phyloP scores from a whole-genome alignment of 2,888 invertebrate species.

The Leptura quadrifasciata region DNA sequence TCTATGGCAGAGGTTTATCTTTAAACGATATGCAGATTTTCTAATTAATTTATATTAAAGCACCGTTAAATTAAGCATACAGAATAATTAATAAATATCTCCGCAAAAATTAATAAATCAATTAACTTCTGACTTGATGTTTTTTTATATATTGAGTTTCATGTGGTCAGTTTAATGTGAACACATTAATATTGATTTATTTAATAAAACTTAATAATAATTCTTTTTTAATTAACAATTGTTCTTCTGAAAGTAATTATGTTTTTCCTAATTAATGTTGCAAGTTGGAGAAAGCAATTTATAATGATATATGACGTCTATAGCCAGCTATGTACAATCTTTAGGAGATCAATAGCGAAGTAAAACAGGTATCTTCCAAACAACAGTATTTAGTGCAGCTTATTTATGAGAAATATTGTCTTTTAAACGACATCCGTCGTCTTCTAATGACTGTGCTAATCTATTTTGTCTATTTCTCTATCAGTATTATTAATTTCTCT shows the following conservation, averaged over 20 bases:
- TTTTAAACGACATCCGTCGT: too few species aligned
- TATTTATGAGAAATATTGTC: too few species aligned
- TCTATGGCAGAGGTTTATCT: background rate
- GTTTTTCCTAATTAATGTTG: too few species aligned
- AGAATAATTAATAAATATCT: conserved; percentile 25
- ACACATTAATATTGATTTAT: conserved; percentile 14
- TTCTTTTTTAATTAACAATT: conserved; percentile 8
- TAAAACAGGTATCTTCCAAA: too few species aligned
- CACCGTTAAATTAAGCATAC: conserved; percentile 11
- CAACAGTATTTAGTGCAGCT: too few species aligned
- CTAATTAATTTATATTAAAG: conserved; percentile 30
- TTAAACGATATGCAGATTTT: conserved; percentile 24
- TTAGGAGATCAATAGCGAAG: too few species aligned
- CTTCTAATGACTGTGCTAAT: too few species aligned
- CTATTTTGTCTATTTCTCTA: too few species aligned
- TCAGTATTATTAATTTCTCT: too few species aligned
- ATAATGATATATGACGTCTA: too few species aligned
- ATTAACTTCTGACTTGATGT: conserved; percentile 44
- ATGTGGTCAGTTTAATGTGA: conserved; percentile 14
- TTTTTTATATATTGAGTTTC: conserved; percentile 46
- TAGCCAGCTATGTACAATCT: too few species aligned
- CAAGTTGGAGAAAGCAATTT: too few species aligned
- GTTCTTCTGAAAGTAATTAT: background rate
- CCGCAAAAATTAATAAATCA: conserved; percentile 45
- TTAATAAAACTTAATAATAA: conserved; percentile 3